Percentiles rank a stretch among this genome's conserved stretches.
Evolutionary conservation across 2,113 vertebrate genomes (phyloP).

Genomic region (Grallaria varia): DNA sequence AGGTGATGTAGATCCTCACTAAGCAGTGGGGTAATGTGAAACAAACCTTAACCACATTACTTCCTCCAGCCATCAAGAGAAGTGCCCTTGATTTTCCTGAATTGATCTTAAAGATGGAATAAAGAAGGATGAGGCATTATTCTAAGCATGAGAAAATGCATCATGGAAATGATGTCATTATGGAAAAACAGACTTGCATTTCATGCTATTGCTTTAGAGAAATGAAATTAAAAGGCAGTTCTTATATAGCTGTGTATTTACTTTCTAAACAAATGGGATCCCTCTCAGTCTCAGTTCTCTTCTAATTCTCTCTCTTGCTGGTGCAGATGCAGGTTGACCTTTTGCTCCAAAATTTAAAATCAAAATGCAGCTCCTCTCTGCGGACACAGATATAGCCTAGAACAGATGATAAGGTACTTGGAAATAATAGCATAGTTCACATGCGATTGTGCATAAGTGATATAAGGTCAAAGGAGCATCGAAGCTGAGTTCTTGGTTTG

Average conservation of each 20-base stretch:
- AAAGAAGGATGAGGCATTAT: neutral
- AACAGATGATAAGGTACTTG: neutral
- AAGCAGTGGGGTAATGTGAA: neutral
- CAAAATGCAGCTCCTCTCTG: neutral
- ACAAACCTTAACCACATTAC: neutral
- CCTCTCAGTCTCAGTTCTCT: neutral
- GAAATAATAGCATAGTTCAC: constrained; percentile 31
- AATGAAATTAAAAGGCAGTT: neutral
- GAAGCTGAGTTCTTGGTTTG: neutral
- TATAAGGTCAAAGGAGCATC: constrained; percentile 26
- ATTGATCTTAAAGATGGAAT: neutral
- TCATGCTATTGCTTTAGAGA: neutral
- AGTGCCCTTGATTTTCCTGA: neutral
- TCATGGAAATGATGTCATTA: neutral
- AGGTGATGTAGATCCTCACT: neutral
- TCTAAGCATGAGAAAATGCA: neutral
- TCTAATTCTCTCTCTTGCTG: neutral
- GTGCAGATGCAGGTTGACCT: constrained; percentile 18
- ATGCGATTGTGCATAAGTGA: neutral
- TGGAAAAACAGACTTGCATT: neutral
- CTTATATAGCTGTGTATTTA: neutral
- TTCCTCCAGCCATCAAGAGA: neutral
- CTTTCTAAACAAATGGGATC: neutral
- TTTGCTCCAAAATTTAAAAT: constrained; percentile 31
- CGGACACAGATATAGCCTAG: neutral